Evolutionary conservation across 2,797 vertebrate species (phyloP), one percentile per base, ranked within the genome.

Genomic region (Rhinophrynus dorsalis): DNA sequence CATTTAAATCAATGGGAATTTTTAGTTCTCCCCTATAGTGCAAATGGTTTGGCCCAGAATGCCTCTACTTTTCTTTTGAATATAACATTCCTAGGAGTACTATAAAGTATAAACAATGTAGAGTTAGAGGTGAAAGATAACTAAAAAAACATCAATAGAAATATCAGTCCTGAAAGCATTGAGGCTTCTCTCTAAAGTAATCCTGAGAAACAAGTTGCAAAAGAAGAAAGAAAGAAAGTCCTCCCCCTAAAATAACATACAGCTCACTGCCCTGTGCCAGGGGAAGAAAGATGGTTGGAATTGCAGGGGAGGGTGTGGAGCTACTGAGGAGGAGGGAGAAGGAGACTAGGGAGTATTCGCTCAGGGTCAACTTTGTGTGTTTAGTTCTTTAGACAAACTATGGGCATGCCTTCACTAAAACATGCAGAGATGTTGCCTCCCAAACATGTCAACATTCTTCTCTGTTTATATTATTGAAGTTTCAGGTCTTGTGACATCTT

Each of bases 231-330:
- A 33, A 23, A 21, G 12, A 6, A 6, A 17, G 6, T 5, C 40
- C 48, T 37, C 21, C 40, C 58, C 13, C 5, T 5, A 26, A 55
- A 55, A 54, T 17, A 51, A 26, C 38, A 37, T 17, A 63, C 38
- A 26, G 37, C 11, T 61, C 38, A 55, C 51, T 38, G 29, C 50
- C 55, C 35, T 54, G 57, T 35, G 21, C 11, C 18, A 23, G 10
- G 30, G 40, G 40, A 35, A 35, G 1, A 35, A 6, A 70, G 13
- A 62, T 70, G 20, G 57, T 61, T 70, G 27, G 30, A 57, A 71
- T 71, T 29, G 30, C 68, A 63, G 32, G 11, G 15, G 21, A 63
- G 68, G 59, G 59, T 37, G 58, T 54, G 58, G 27, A 62, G 15
- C 2, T 20, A 20, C 18, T 12, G n/a, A 8, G 6, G 6, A 9